Conservation (phyloP, 2,797 vertebrate species). For the Megalops cyprinoides region DNA sequence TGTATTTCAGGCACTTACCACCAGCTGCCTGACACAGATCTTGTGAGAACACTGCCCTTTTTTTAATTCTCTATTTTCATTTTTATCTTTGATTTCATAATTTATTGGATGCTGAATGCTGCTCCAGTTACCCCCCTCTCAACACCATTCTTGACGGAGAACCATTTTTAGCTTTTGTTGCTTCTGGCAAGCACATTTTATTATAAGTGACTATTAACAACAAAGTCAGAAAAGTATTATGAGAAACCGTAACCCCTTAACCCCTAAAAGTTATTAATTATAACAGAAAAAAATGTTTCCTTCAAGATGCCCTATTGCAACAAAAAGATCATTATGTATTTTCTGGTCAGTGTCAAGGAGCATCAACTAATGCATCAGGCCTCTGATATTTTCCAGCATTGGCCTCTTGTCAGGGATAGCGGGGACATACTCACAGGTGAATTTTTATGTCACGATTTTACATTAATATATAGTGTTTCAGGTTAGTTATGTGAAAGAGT, state of each 20-base stretch:
- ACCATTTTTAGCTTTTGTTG: background rate
- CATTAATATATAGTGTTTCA: background rate
- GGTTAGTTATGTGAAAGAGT: background rate
- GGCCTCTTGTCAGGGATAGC: background rate
- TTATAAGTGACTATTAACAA: slow-evolving; percentile 10
- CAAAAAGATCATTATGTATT: background rate
- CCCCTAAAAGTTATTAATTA: background rate
- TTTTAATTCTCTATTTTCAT: background rate
- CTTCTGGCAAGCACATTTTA: slow-evolving; percentile 15
- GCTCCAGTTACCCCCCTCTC: slow-evolving; percentile 17
- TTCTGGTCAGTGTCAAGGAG: background rate
- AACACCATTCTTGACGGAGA: background rate
- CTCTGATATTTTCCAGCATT: background rate
- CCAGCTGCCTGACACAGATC: slow-evolving; percentile 7
- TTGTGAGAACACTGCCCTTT: background rate
- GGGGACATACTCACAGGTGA: background rate
- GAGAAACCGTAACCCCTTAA: too few species aligned
- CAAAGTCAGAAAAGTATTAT: slow-evolving; percentile 12
- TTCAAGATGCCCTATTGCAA: background rate
- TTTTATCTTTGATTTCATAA: slow-evolving; percentile 7
- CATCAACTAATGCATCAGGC: too few species aligned
- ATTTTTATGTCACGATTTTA: background rate
- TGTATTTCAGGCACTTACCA: background rate
- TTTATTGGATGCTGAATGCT: slow-evolving; percentile 41
- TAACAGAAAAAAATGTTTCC: background rate